These are phyloP conservation scores for Papilio glaucus DNA, from an alignment of 1,140 invertebrate species.

Conservation along the genomic window DNA sequence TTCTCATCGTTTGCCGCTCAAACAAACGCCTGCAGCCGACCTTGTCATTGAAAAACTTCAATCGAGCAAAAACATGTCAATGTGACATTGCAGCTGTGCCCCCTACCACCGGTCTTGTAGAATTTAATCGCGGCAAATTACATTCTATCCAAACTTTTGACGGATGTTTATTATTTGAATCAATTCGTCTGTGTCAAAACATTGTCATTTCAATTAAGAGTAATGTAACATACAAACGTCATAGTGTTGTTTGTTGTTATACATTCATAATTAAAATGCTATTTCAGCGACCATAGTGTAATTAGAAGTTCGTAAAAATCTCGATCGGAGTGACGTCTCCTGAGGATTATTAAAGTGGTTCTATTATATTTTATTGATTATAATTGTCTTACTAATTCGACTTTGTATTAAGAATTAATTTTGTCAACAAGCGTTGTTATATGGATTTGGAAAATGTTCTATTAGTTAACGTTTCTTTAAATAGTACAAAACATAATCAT, in stretches of 20 bases:
- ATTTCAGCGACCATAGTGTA: no score
- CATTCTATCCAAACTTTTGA: neutral
- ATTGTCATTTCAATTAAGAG: no score
- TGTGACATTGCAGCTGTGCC: constrained; percentile 45
- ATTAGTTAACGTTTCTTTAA: neutral
- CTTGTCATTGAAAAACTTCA: constrained; percentile 45
- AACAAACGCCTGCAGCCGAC: constrained; percentile 37
- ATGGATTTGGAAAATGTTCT: neutral
- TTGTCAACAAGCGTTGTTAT: neutral
- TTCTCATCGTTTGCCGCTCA: neutral
- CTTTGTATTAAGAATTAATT: no score
- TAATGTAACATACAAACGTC: no score
- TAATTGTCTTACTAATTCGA: no score
- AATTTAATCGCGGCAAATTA: neutral
- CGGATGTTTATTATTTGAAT: neutral
- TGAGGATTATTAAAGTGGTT: no score
- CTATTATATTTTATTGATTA: no score
- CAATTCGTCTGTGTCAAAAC: no score
- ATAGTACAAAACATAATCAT: neutral
- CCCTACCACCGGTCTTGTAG: constrained; percentile 17
- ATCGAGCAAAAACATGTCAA: constrained; percentile 44
- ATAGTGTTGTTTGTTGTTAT: no score
- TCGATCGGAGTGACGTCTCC: no score
- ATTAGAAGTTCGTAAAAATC: no score
- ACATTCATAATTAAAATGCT: no score